These are phyloP conservation scores for Eretmochelys imbricata DNA, from an alignment of 2,113 vertebrate genomes.

Conservation along the genomic window DNA sequence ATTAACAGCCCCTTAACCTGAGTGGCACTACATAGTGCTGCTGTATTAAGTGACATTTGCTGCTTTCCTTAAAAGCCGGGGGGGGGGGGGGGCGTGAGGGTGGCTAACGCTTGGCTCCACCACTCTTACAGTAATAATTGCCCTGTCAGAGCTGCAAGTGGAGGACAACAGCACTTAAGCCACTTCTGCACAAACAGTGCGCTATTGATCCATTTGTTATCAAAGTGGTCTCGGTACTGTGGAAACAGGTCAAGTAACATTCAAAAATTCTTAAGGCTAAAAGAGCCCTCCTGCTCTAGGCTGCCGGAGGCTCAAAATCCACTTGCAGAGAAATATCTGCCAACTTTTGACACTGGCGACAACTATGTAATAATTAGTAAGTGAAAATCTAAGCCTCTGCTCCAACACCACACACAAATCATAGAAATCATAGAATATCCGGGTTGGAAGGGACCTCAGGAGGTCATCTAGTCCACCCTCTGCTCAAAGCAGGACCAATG, in stretches of 20 bases:
- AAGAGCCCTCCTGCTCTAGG: constrained; percentile 28
- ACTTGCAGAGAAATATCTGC: not conserved
- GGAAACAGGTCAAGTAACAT: constrained; percentile 69
- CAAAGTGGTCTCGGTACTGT: constrained; percentile 74
- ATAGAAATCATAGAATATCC: too few relatives aligned
- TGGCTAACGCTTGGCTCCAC: constrained; percentile 79
- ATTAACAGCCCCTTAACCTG: constrained; percentile 59
- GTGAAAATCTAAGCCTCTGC: not conserved
- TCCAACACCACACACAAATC: not conserved
- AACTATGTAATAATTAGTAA: not conserved
- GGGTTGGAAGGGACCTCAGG: too few relatives aligned
- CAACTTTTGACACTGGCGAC: not conserved
- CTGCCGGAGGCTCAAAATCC: not conserved
- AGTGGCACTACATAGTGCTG: constrained; percentile 78
- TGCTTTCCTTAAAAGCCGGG: constrained; percentile 87
- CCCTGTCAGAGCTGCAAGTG: constrained; percentile 87
- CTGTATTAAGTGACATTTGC: constrained; percentile 87
- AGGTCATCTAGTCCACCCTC: too few relatives aligned
- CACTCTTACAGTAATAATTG: constrained; percentile 87
- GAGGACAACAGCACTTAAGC: constrained; percentile 91
- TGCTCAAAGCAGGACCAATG: too few relatives aligned
- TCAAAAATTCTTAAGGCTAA: constrained; percentile 61
- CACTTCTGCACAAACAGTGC: constrained; percentile 87
- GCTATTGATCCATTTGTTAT: constrained; percentile 90
- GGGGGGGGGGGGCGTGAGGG: constrained; percentile 74